Percentiles rank a stretch among this genome's conserved stretches.
Conservation (phyloP, 1,140 invertebrate species). For the Trissolcus basalis region DNA sequence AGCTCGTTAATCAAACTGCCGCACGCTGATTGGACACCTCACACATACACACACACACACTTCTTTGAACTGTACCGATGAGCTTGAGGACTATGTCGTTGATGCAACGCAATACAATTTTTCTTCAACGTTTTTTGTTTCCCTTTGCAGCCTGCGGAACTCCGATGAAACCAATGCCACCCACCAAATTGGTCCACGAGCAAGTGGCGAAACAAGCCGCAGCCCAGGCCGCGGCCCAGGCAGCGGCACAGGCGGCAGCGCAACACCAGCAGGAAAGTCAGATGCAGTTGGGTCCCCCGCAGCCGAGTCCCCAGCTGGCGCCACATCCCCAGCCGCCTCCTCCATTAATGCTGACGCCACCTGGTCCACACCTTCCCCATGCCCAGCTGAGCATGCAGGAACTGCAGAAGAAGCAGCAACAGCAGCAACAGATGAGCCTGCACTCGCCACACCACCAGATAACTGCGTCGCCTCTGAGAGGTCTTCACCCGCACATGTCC, state of each 20-base stretch:
- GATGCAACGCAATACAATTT: neutral
- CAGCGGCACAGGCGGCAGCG: conserved; percentile 70
- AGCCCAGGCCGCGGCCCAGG: conserved; percentile 71
- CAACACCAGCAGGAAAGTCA: conserved; percentile 74
- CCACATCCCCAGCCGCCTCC: conserved; percentile 69
- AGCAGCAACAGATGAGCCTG: conserved; percentile 78
- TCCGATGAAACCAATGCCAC: conserved; percentile 85
- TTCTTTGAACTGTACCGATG: conserved; percentile 26
- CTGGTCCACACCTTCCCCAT: conserved; percentile 69
- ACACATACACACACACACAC: too few relatives aligned
- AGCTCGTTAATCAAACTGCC: conserved; percentile 60
- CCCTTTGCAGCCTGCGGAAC: conserved; percentile 80
- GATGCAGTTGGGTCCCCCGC: conserved; percentile 72
- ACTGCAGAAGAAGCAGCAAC: conserved; percentile 82
- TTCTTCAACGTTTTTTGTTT: neutral
- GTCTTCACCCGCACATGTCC: conserved; percentile 86
- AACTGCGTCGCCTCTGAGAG: conserved; percentile 81
- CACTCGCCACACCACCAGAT: conserved; percentile 80
- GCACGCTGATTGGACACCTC: conserved; percentile 15
- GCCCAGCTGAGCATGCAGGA: conserved; percentile 78
- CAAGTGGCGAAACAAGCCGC: conserved; percentile 78
- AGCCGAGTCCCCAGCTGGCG: conserved; percentile 68
- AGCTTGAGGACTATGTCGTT: conserved; percentile 68
- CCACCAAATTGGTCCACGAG: conserved; percentile 84
- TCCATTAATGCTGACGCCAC: conserved; percentile 72